Conservation (phyloP, 2,888 invertebrate species). For the Xanthostigma xanthostigma region DNA sequence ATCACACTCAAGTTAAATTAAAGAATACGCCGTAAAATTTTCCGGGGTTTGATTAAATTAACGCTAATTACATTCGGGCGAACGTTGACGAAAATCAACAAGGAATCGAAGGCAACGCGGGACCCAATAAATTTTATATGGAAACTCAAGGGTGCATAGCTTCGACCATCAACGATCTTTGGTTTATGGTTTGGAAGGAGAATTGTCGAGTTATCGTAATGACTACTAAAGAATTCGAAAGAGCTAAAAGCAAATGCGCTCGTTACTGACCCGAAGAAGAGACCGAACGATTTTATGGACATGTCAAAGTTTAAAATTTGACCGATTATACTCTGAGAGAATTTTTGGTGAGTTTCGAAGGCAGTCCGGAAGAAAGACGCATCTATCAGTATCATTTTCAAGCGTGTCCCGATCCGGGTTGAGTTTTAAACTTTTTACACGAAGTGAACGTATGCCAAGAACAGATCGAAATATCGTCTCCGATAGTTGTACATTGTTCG, state of each 20-base stretch:
- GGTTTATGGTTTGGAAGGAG: constrained; percentile 99
- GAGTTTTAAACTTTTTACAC: constrained; percentile 81
- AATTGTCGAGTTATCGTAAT: constrained; percentile 95
- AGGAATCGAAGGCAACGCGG: constrained; percentile 26
- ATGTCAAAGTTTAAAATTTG: constrained; percentile 62
- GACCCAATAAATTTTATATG: constrained; percentile 60
- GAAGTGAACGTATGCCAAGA: constrained; percentile 77
- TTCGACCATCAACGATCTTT: constrained; percentile 85
- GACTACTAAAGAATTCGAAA: constrained; percentile 96
- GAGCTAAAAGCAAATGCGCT: constrained; percentile 89
- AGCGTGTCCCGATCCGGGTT: constrained; percentile 78
- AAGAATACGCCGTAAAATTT: constrained; percentile 51
- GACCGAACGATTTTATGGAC: constrained; percentile 62
- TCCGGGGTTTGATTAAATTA: constrained; percentile 86
- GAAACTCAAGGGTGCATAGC: constrained; percentile 91
- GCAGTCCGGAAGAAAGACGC: constrained; percentile 39
- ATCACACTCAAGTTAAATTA: constrained; percentile 87
- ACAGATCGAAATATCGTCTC: constrained; percentile 35
- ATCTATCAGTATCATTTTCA: constrained; percentile 73
- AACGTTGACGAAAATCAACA: constrained; percentile 38
- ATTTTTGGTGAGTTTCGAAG: constrained; percentile 39
- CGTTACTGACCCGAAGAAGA: constrained; percentile 92
- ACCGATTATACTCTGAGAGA: constrained; percentile 83
- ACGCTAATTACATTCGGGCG: constrained; percentile 85
- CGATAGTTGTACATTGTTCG: constrained; percentile 85